A percentile compares a stretch with the other conserved stretches of the same genome.
These are phyloP conservation scores for Argya squamiceps DNA, from an alignment of 2,797 vertebrate genomes.

Conservation along the genomic window DNA sequence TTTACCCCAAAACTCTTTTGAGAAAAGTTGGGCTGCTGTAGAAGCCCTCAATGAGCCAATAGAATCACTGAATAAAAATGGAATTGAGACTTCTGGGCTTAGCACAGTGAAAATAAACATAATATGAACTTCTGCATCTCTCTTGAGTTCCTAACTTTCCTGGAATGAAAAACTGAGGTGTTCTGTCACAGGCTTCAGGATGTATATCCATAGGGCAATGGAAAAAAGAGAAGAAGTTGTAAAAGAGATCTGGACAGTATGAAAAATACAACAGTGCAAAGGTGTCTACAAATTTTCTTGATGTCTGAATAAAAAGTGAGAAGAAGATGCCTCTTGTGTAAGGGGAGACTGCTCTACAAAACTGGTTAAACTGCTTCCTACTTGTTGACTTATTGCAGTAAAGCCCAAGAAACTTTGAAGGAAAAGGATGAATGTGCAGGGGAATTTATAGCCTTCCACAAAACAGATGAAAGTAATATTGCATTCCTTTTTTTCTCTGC, in stretches of 20 bases:
- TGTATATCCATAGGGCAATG: background rate
- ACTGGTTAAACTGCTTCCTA: background rate
- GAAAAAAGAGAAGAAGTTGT: background rate
- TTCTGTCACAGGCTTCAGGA: background rate
- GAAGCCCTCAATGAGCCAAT: background rate
- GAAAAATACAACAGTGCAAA: background rate
- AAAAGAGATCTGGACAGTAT: background rate
- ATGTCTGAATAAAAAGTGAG: background rate
- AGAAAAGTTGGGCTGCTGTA: background rate
- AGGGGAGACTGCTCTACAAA: background rate
- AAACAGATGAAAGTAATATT: background rate
- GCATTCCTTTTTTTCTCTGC: background rate
- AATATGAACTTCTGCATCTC: background rate
- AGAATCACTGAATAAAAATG: background rate
- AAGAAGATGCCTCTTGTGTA: background rate
- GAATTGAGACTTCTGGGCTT: background rate
- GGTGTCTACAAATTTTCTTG: background rate
- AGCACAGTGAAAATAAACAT: background rate
- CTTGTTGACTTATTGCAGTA: background rate
- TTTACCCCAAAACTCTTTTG: background rate
- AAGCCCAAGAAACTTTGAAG: background rate
- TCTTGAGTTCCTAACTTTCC: background rate
- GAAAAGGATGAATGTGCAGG: background rate
- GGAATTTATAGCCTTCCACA: background rate
- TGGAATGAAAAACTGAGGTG: background rate